Evolutionary conservation across 2,113 vertebrate species (phyloP).

Genomic region (Chrysemys picta): DNA sequence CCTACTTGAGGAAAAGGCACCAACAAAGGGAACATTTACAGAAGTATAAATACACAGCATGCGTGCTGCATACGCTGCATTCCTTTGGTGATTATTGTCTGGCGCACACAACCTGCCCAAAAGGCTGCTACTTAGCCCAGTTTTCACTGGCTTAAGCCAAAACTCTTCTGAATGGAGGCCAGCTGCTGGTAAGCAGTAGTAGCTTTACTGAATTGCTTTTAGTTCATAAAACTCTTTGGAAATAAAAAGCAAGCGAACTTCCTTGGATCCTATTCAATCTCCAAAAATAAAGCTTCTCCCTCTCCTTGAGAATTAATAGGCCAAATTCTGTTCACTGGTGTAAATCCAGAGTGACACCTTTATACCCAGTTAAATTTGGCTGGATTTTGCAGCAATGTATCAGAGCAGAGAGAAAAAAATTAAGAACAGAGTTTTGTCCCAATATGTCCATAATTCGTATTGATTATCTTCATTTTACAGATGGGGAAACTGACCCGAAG

Average conservation of each 20-base stretch:
- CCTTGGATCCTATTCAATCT: not conserved
- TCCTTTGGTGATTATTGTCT: not conserved
- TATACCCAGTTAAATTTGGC: not conserved
- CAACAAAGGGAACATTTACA: not conserved
- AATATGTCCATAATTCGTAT: not conserved
- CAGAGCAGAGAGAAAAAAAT: not conserved
- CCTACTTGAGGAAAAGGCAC: not conserved
- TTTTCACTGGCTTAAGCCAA: not conserved
- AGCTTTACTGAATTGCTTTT: not conserved
- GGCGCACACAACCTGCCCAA: fast-evolving
- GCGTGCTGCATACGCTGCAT: not conserved
- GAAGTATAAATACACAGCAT: not conserved
- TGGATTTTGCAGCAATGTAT: not conserved
- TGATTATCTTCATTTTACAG: not conserved
- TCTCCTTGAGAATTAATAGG: not conserved
- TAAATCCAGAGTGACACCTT: not conserved
- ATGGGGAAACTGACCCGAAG: not conserved
- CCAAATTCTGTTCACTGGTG: fast-evolving
- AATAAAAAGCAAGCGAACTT: not conserved
- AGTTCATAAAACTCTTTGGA: not conserved
- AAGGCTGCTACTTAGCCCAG: not conserved
- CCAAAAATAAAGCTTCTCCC: not conserved
- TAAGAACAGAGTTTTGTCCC: not conserved
- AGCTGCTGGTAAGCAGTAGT: fast-evolving
- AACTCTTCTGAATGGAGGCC: not conserved